Percentiles rank a stretch among this genome's conserved stretches.
These are phyloP conservation scores for Thymelicus sylvestris DNA, from an alignment of 2,888 invertebrate genomes.

Conservation along the genomic window DNA sequence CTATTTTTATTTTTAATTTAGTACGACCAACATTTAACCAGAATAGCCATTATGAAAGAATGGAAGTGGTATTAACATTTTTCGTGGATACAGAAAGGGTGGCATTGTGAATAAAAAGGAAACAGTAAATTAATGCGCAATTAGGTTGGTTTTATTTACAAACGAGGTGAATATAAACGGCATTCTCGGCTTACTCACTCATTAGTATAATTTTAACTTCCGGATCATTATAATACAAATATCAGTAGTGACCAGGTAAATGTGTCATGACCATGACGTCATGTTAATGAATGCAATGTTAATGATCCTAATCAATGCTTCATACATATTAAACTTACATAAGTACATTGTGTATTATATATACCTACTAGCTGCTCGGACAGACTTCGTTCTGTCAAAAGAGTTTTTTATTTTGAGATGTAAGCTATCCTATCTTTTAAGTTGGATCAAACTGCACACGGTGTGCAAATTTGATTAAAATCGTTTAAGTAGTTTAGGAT, in stretches of 20 bases:
- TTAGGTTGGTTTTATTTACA: conserved; percentile 16
- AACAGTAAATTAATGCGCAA: conserved; percentile 25
- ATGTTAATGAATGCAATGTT: too few species aligned
- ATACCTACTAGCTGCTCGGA: too few species aligned
- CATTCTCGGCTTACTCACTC: conserved; percentile 14
- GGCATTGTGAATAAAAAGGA: conserved; percentile 31
- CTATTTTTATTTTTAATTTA: conserved; percentile 22
- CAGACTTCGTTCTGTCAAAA: too few species aligned
- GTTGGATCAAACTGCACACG: too few species aligned
- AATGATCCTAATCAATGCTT: too few species aligned
- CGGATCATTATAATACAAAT: conserved; percentile 21
- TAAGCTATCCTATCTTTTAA: too few species aligned
- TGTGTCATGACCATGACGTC: neutral
- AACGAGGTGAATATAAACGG: conserved; percentile 12
- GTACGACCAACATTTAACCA: neutral
- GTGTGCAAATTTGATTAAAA: too few species aligned
- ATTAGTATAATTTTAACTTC: conserved; percentile 20
- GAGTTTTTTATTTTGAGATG: too few species aligned
- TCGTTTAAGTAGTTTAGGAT: too few species aligned
- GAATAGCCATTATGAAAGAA: conserved; percentile 14
- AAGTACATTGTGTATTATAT: too few species aligned
- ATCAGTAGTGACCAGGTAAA: conserved; percentile 10
- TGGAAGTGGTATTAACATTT: conserved; percentile 27
- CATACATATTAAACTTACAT: too few species aligned
- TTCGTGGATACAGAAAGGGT: conserved; percentile 3